These are phyloP conservation scores for Drosophila prosaltans DNA, from an alignment of 1,140 invertebrate species.

Conservation along the genomic window DNA sequence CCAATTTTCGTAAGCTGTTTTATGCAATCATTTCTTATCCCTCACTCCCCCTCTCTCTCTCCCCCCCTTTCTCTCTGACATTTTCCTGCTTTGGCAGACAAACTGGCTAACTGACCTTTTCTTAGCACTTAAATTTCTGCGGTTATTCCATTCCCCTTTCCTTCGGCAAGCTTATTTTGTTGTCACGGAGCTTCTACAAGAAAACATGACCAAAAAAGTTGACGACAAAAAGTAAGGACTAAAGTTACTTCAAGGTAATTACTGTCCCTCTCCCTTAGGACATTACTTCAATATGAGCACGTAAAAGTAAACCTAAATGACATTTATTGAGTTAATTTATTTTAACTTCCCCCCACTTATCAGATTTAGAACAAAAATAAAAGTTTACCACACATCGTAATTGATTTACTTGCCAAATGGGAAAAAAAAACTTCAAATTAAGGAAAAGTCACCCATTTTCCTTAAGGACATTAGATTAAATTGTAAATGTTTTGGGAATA, in stretches of 20 bases:
- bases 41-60: too few species aligned
- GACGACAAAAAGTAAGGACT: background rate
- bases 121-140: background rate
- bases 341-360: too few species aligned
- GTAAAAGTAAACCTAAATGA: background rate
- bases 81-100: background rate
- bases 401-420: too few species aligned
- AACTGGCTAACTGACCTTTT: background rate
- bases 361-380: too few species aligned
- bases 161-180: too few species aligned
- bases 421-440: too few species aligned
- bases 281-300: background rate
- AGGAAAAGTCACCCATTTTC: too few species aligned
- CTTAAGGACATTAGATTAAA: too few species aligned
- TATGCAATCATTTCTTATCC: constrained; percentile 40
- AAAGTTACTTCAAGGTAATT: background rate
- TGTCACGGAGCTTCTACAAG: background rate
- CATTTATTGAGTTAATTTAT: background rate
- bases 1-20: constrained; percentile 39
- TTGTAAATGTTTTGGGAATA: constrained; percentile 27
- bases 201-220: background rate
- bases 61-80: background rate
- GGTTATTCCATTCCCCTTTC: background rate
- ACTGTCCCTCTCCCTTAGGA: background rate
- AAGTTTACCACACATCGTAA: too few species aligned